Base-by-base conservation (phyloP, 2,797 vertebrate genomes). In the Hippocampus kuda region DNA sequence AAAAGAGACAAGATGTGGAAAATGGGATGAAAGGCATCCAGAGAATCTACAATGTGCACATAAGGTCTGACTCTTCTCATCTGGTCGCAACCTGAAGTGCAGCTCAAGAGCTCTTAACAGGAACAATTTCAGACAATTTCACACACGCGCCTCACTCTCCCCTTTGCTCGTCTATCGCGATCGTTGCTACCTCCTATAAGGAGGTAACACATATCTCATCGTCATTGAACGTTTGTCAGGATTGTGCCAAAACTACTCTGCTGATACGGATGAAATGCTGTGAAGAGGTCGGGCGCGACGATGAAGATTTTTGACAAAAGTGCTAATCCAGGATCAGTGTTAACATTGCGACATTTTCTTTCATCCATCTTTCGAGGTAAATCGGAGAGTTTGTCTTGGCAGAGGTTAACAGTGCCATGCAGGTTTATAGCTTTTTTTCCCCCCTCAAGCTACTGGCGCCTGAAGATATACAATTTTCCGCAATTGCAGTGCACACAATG, bases 61-160 rank as follows among this genome's bases (percentile, higher is more conserved):
- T 18, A 16, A 70, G 68, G 71, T 78, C 63, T 69, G 53, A 63
- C 71, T 78, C 59, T 69, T 56, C 66, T 80, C 74, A 74, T 78
- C 72, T 65, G 71, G 61, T 68, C 53, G 71, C n/a, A 66, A 63
- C 73, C 74, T 83, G 78, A 78, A 82, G 83, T 82, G 75, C 70
- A 77, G 51, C 78, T 86, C 76, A 72, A 79, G 76, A 75, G 56
- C 75, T 78, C 77, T 81, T 69, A 79, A 71, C 78, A 81, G 76
- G 73, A 77, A 82, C 68, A 75, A 70, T 64, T 53, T 78, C 73
- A 80, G 69, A 72, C 79, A 68, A 77, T 77, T 61, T 63, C 69
- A 72, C 67, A 46, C 68, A 70, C 65, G 42, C 38, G 22, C n/a
- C 41, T 44, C 9, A 11, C 62, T 65, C 41, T 24, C n/a, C 1